Evolutionary conservation across 2,113 vertebrate species (phyloP).

Genomic region (Proteles cristata): DNA sequence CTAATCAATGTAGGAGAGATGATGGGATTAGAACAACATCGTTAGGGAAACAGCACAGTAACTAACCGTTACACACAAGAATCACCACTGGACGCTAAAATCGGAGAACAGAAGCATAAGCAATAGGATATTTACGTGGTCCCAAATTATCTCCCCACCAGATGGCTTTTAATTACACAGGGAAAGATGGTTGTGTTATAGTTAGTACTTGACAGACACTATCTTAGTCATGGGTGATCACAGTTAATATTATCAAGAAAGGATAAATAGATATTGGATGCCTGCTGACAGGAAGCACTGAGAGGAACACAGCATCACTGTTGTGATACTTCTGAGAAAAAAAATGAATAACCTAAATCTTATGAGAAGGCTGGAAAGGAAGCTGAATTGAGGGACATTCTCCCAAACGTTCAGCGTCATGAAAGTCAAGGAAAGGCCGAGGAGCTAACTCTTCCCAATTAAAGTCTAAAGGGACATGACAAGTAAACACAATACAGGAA

Average conservation of each 20-base stretch:
- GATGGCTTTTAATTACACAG: not conserved
- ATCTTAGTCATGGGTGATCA: not conserved
- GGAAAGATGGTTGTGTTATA: not conserved
- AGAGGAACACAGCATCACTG: not conserved
- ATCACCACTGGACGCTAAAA: not conserved
- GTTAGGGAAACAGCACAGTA: not conserved
- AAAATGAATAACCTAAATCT: not conserved
- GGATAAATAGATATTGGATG: not conserved
- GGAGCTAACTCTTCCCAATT: not conserved
- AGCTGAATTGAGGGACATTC: not conserved
- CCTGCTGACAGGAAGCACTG: not conserved
- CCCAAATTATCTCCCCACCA: not conserved
- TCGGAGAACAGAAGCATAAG: conserved; percentile 5
- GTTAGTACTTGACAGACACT: not conserved
- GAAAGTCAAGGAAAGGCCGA: not conserved
- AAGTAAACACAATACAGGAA: not conserved
- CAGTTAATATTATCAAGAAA: conserved; percentile 15
- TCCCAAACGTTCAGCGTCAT: not conserved
- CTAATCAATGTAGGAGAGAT: conserved; percentile 2
- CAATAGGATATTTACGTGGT: not conserved
- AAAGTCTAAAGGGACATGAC: not conserved
- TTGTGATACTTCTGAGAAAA: conserved; percentile 1
- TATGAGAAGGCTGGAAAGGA: conserved; percentile 23
- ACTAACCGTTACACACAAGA: conserved; percentile 29
- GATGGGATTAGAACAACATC: not conserved